phyloP scores from a whole-genome alignment of 2,797 vertebrate genomes.

The Danionella dracula region DNA sequence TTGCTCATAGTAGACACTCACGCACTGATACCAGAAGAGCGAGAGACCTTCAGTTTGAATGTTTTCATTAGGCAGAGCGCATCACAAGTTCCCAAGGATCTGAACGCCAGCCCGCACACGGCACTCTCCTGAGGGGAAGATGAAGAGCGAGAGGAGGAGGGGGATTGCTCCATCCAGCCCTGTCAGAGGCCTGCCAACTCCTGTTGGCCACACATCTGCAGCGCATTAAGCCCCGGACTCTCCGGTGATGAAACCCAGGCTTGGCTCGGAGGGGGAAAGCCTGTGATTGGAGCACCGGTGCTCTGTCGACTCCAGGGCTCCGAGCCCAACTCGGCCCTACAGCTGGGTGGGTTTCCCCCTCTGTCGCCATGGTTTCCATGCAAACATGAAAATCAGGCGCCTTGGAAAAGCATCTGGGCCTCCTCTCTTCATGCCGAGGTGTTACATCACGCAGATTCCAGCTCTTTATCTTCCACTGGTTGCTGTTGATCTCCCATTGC shows the following conservation, averaged over 20 bases:
- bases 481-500: conserved; percentile 23
- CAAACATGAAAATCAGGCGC: conserved; percentile 59
- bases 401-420: conserved; percentile 44
- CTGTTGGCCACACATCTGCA: conserved; percentile 66
- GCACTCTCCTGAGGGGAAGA: conserved; percentile 20
- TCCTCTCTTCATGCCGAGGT: conserved; percentile 28
- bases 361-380: conserved; percentile 57
- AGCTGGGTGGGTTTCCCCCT: conserved; percentile 76
- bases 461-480: conserved; percentile 33
- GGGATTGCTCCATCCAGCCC: conserved; percentile 45
- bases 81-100: conserved; percentile 9
- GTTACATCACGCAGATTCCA: conserved; percentile 42
- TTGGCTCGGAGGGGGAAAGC: conserved; percentile 51
- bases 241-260: conserved; percentile 66
- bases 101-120: conserved; percentile 18
- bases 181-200: conserved; percentile 53
- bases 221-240: conserved; percentile 63
- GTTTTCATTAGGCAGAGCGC: conserved; percentile 9
- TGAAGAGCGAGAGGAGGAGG: conserved; percentile 11
- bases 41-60: too few species aligned
- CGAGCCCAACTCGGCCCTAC: conserved; percentile 48
- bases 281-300: conserved; percentile 53
- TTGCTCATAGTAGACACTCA: background rate
- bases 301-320: conserved; percentile 34
- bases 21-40: background rate